phyloP scores from a whole-genome alignment of 2,113 vertebrate species.

The Geococcyx californianus region DNA sequence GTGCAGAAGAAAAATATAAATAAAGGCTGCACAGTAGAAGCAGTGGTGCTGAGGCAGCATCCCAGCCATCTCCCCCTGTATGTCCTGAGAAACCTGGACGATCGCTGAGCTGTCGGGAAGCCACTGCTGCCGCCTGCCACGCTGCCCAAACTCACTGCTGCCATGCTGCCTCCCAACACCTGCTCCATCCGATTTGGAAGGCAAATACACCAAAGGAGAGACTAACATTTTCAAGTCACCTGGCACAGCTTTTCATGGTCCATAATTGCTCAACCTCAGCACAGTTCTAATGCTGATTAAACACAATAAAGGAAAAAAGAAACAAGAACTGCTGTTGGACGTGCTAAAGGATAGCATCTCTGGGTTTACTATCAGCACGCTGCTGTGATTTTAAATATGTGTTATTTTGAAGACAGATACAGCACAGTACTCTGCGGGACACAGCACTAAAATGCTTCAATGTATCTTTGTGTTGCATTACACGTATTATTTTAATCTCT shows the following conservation, averaged over 20 bases:
- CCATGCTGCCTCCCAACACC: neutral
- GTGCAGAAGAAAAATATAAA: neutral
- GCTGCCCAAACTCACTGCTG: neutral
- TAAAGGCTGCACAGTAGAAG: neutral
- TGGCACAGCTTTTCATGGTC: neutral
- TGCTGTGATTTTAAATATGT: neutral
- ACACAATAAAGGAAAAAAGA: neutral
- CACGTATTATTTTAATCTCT: neutral
- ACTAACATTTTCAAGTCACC: neutral
- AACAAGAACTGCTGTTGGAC: neutral
- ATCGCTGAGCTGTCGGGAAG: neutral
- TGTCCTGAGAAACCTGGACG: neutral
- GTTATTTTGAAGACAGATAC: neutral
- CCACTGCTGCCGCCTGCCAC: accelerated
- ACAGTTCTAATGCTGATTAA: neutral
- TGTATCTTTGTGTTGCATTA: neutral
- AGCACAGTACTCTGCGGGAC: neutral
- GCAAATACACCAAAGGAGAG: neutral
- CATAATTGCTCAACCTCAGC: neutral
- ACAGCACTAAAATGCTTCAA: neutral
- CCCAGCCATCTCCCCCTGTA: neutral
- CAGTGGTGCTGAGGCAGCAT: neutral
- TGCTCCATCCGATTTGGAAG: neutral
- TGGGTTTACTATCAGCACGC: neutral
- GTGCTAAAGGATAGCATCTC: neutral